phyloP scores from a whole-genome alignment of 2,113 vertebrate genomes.

The Microcebus ravelobensis region DNA sequence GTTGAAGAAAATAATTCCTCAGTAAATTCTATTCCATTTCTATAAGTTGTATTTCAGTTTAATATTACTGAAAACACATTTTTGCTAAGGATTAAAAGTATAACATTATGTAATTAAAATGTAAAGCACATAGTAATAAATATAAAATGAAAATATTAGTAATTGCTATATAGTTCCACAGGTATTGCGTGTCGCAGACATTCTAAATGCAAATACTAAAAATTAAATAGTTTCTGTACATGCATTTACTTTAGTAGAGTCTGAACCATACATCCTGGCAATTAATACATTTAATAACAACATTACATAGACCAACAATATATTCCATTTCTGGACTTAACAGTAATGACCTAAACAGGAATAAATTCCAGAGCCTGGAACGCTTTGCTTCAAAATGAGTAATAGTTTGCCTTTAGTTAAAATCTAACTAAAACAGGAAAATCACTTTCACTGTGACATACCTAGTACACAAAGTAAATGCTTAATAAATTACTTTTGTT shows the following conservation, averaged over 20 bases:
- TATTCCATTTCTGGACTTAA: slow-evolving; percentile 9
- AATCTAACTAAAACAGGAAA: slow-evolving; percentile 16
- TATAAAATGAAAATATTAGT: slow-evolving; percentile 79
- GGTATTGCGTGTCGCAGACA: slow-evolving; percentile 75
- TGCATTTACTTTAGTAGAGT: slow-evolving; percentile 65
- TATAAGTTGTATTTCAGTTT: slow-evolving; percentile 51
- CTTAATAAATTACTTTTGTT: slow-evolving; percentile 22
- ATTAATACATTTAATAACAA: slow-evolving; percentile 9
- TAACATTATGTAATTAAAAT: slow-evolving; percentile 72
- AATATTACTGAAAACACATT: slow-evolving; percentile 50
- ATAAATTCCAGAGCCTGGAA: not conserved
- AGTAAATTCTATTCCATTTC: slow-evolving; percentile 10
- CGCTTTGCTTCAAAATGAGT: not conserved
- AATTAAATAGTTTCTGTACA: slow-evolving; percentile 75
- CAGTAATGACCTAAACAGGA: not conserved
- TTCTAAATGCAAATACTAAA: slow-evolving; percentile 81
- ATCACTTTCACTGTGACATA: not conserved
- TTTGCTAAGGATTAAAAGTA: slow-evolving; percentile 70
- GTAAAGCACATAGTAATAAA: slow-evolving; percentile 74
- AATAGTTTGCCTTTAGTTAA: not conserved
- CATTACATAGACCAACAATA: not conserved
- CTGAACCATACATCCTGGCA: not conserved
- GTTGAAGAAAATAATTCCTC: slow-evolving; percentile 10
- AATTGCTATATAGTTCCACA: slow-evolving; percentile 78
- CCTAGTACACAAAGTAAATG: not conserved